Base-by-base conservation (phyloP, 2,113 vertebrate species). In the Anas platyrhynchos region DNA sequence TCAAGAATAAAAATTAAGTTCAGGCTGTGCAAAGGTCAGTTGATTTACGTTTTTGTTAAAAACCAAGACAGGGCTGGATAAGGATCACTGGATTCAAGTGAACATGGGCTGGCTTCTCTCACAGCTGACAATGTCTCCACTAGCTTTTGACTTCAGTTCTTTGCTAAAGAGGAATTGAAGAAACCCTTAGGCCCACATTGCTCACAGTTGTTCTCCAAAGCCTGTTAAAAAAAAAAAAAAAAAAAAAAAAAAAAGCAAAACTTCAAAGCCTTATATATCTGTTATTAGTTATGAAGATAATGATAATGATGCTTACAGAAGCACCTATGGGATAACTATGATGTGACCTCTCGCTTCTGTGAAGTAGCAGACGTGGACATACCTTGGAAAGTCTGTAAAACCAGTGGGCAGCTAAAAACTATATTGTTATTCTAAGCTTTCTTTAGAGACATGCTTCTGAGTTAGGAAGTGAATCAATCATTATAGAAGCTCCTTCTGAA, bases 231-330 rank as follows among this genome's bases (percentile, higher is more conserved):
- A 90, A 46, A 46, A 18, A 18, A 46, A 46, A 46, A 18, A 44
- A 44, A 44, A 17, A 44, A 17, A 44, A 44, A 44, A 44, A 44
- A 44, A 41, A 41, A 86, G 38, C 6, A 93, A 66, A 95, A 91
- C 86, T 89, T 88, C 92, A 93, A 93, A 96, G 80, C 26, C 52
- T 74, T 69, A 11, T 55, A 86, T 75, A 54, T 92, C 65, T 93
- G 77, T 72, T 86, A 48, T 61, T 93, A 92, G 69, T 96, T 95
- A 72, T 32, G 54, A 82, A 84, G 73, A 68, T 86, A 88, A 95
- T 63, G 31, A 31, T 68, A 90, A 88, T 95, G 50, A 52, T 55
- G 36, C n/a, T 88, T 86, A 63, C 36, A 74, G 44, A 46, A 81
- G 80, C 67, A 73, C 61, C 83, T 90, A 76, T 83, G 56, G 83